Base-by-base conservation (phyloP, 2,113 vertebrate species). In the Brevimyrus niger region DNA sequence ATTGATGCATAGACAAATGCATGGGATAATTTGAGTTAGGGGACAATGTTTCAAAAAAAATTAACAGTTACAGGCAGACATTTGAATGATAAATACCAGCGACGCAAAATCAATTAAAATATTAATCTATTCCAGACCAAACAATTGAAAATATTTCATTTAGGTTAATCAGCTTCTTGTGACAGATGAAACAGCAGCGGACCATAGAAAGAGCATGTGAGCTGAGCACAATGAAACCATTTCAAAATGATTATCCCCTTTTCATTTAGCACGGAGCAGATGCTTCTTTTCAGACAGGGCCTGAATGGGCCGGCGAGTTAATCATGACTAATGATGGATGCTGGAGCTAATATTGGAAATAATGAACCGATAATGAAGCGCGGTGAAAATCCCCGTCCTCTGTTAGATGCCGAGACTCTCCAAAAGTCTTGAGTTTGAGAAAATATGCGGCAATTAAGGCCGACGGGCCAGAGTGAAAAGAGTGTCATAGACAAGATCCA, bases 291-390 rank as follows among this genome's bases (percentile, higher is more conserved):
- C 80, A 85, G 38, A 44, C 88, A 3, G 51, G 35, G 53, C 21
- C 51, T 85, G 38, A 88, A n/a, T 47, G 27, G 61, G 19, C 87
- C 21, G 21, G n/a, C 27, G 27, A 23, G 69, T 51, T 80, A 88
- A 69, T 88, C 88, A 82, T 82, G 44, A 46, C 23, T 73, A 88
- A 80, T 88, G 88, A 82, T n/a, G 47, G 31, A 27, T 48, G 35
- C 88, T 38, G 19, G 38, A 47, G 38, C 44, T 84, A 23, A 84
- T 46, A 84, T 84, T 11, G 82, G 23, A 84, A 84, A 47, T 84
- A 46, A 84, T 84, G 21, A 47, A 46, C 44, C 38, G 8, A 47
- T 47, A 42, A 80, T 42, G 15, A 76, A 76, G 13, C 69, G 27
- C 15, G 5, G 69, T 35, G 31, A 76, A 76, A 76, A 38, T 76